A percentile compares a stretch with the other conserved stretches of the same genome.
Evolutionary conservation across 2,797 vertebrate species (phyloP).

Genomic region (Alca torda): DNA sequence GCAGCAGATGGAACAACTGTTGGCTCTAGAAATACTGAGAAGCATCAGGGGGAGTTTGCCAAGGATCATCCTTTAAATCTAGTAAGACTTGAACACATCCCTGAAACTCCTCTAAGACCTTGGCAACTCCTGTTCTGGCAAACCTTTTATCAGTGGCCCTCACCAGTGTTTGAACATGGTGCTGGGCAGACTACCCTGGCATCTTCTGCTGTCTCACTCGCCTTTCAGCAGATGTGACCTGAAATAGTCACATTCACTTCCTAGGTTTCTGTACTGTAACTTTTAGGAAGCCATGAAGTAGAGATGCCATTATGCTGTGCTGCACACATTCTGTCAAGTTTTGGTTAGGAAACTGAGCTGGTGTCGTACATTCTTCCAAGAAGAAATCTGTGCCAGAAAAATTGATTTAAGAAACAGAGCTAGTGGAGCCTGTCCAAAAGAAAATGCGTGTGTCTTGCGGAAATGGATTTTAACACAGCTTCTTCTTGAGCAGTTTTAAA

Average conservation of each 20-base stretch:
- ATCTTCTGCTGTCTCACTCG: neutral
- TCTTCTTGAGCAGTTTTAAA: conserved; percentile 65
- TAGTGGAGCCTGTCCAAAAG: conserved; percentile 66
- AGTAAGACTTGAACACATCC: conserved; percentile 63
- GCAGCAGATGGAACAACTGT: conserved; percentile 67
- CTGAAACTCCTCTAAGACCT: conserved; percentile 67
- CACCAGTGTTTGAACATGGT: conserved; percentile 45
- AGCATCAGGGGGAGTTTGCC: conserved; percentile 61
- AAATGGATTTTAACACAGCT: conserved; percentile 66
- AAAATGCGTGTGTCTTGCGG: conserved; percentile 64
- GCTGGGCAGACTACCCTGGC: conserved; percentile 24
- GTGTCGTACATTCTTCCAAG: conserved; percentile 63
- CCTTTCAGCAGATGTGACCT: conserved; percentile 17
- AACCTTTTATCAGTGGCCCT: conserved; percentile 59
- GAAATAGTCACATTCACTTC: neutral
- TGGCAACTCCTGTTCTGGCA: conserved; percentile 61
- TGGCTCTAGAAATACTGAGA: conserved; percentile 65
- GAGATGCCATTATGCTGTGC: conserved; percentile 48
- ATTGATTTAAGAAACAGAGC: conserved; percentile 67
- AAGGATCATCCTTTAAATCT: conserved; percentile 72
- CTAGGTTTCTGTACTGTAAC: conserved; percentile 13
- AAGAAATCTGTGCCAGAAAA: conserved; percentile 58
- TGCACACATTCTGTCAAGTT: conserved; percentile 63
- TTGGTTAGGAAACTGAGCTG: conserved; percentile 59
- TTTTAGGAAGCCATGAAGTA: neutral